Percentiles rank a stretch among this genome's conserved stretches.
These are phyloP conservation scores for Taeniopygia guttata DNA, from an alignment of 2,797 vertebrate genomes.

Conservation along the genomic window DNA sequence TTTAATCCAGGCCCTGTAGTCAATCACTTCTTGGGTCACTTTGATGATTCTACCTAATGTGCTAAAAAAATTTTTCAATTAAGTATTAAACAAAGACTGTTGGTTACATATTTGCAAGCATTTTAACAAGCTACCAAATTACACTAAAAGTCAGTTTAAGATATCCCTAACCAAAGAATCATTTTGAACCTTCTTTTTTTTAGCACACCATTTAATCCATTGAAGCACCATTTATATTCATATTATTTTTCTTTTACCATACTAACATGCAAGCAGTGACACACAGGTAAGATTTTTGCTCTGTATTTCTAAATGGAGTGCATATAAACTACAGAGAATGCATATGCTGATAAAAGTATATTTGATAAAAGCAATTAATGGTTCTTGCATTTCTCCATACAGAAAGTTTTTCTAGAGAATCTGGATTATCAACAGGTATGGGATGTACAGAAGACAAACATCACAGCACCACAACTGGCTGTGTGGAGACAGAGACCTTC, in stretches of 20 bases:
- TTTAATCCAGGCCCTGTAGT: conserved; percentile 96
- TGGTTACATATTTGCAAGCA: conserved; percentile 32
- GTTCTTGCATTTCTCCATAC: not conserved
- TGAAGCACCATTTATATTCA: not conserved
- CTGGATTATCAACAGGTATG: not conserved
- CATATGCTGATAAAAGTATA: not conserved
- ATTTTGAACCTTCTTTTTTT: not conserved
- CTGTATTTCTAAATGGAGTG: not conserved
- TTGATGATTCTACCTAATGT: conserved; percentile 95
- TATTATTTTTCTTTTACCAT: not conserved
- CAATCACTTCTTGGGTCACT: conserved; percentile 95
- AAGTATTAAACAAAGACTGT: conserved; percentile 38
- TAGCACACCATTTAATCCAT: not conserved
- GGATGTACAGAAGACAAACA: not conserved
- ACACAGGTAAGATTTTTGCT: not conserved
- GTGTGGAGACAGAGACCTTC: not conserved
- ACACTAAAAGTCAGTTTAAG: not conserved
- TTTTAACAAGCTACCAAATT: conserved; percentile 22
- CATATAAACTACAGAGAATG: not conserved
- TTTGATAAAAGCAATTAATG: not conserved
- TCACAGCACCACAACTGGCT: not conserved
- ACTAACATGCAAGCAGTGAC: not conserved
- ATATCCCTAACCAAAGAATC: not conserved
- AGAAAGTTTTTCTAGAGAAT: not conserved
- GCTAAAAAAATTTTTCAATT: conserved; percentile 73